Evolutionary conservation across 2,797 vertebrate species (phyloP).

Genomic region (Pseudochirops corinnae): DNA sequence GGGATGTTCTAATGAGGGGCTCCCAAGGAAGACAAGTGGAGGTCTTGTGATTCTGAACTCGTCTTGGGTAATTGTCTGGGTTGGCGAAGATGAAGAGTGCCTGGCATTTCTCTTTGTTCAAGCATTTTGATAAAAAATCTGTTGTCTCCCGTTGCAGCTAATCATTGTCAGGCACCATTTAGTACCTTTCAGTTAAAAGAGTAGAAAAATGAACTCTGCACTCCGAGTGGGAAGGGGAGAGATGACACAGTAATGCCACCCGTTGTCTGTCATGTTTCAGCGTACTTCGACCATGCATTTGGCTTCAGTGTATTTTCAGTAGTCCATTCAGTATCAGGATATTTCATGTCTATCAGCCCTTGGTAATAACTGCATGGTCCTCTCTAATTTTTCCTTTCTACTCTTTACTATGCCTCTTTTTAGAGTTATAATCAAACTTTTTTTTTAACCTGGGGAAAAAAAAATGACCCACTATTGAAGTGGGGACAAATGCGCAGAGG

Average conservation of each 20-base stretch:
- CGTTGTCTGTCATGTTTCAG: constrained; percentile 23
- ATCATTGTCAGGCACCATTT: constrained; percentile 24
- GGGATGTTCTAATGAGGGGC: background rate
- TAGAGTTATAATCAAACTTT: background rate
- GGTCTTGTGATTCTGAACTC: constrained; percentile 37
- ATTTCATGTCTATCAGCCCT: constrained; percentile 4
- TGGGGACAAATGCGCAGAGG: background rate
- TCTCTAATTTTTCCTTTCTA: background rate
- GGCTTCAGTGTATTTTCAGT: background rate
- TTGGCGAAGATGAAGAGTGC: background rate
- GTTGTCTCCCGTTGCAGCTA: constrained; percentile 33
- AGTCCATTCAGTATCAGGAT: constrained; percentile 7
- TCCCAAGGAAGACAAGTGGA: constrained; percentile 3
- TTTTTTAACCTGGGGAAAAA: background rate
- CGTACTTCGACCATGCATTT: constrained; percentile 25
- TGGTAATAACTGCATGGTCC: background rate
- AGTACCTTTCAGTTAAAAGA: constrained; percentile 30
- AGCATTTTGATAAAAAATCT: constrained; percentile 5
- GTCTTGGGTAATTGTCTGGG: constrained; percentile 10
- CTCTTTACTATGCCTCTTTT: background rate
- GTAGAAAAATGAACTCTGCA: constrained; percentile 32
- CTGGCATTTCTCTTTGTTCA: constrained; percentile 45
- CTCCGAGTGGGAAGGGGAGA: constrained; percentile 36
- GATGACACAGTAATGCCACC: background rate
- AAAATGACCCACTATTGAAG: background rate